Base-by-base conservation (phyloP, 2,888 invertebrate species). In the Erannis defoliaria region DNA sequence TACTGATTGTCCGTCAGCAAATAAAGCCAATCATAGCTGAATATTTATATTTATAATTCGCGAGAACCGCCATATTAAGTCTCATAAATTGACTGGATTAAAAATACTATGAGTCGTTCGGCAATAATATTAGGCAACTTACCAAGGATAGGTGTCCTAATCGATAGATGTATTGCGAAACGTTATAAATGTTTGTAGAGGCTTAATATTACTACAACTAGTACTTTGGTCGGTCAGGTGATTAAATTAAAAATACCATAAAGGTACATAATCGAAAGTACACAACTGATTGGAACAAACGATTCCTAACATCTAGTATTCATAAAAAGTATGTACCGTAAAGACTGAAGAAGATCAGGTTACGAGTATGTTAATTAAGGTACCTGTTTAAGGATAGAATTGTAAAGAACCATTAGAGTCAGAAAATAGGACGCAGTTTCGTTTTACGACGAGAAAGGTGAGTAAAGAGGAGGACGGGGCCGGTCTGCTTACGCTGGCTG, bases 401-500 rank as follows among this genome's bases (percentile, higher is more conserved):
- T 43, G 16, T 55, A 62, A 26, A 5, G 35, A 58, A 61, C 40
- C 56, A 18, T 31, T 19, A 48, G 43, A 14, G n/a, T 51, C 38
- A 26, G 49, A 46, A 53, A 40, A 40, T 51, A 51, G 18, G 40
- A 35, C 16, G 3, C n/a, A 45, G 42, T 55, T 46, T 57, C 48
- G 60, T 35, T 33, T 23, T 29, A 48, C 29, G 48, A 19, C 58
- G 23, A 33, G 54, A 37, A 26, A 50, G 51, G 60, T 64, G 46
- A 49, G 60, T 37, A 38, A 21, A 42, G 46, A 23, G 48, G 49
- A 53, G 62, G 62, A 38, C n/a, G 53, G 5, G 54, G 60, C 26
- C 51, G 67, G 18, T 63, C 70, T 64, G 26, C 18, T 43, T 58
- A 51, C 18, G 16, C 45, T 66, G 14, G 45, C 16, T 29, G 62